Evolutionary conservation across 2,113 vertebrate species (phyloP).

Genomic region (Callipepla californica): DNA sequence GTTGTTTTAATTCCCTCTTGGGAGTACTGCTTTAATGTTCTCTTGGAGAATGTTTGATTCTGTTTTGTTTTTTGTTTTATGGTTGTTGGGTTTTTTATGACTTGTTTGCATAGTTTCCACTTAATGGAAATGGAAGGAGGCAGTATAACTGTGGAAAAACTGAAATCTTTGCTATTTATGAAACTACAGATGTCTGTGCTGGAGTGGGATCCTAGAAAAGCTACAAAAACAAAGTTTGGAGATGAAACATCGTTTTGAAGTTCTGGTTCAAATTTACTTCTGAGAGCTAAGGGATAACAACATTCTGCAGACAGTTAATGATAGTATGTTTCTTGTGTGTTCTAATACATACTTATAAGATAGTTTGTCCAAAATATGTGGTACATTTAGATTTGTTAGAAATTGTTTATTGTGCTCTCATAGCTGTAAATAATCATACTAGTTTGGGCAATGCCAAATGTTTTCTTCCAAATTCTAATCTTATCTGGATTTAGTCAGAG

Average conservation of each 20-base stretch:
- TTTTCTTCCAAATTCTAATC: slow-evolving; percentile 8
- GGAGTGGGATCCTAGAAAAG: not conserved
- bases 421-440: not conserved
- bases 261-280: not conserved
- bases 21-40: not conserved
- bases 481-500: not conserved
- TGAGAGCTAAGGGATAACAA: not conserved
- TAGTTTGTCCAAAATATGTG: not conserved
- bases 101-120: not conserved
- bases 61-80: not conserved
- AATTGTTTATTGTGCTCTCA: not conserved
- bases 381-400: not conserved
- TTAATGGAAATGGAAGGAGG: not conserved
- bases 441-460: not conserved
- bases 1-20: not conserved
- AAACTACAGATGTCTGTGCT: not conserved
- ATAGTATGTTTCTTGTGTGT: not conserved
- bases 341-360: not conserved
- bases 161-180: not conserved
- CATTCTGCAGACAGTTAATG: not conserved
- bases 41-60: not conserved
- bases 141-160: not conserved
- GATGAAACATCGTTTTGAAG: not conserved
- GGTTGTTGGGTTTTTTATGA: not conserved
- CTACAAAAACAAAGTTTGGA: not conserved